Evolutionary conservation across 2,888 invertebrate species (phyloP), one percentile per base, ranked within the genome.

Genomic region (Mechanitis messenoides): DNA sequence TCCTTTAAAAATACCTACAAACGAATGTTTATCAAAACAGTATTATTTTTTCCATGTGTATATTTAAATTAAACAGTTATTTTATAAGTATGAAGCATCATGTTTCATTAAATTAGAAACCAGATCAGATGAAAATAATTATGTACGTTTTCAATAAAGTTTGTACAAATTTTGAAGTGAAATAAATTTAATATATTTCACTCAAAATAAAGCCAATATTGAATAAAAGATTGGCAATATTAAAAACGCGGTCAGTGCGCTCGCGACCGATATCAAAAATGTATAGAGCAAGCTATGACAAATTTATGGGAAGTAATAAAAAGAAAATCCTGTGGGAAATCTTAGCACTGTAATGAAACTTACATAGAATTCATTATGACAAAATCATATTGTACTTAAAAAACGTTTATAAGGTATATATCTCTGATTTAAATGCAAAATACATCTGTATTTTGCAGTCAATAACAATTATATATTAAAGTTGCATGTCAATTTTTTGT

Each of bases 261-360:
- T 31, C 33, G 45, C 45, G 45, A 54, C 59, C 61, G 56, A 65
- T 59, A 65, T 61, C 59, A 63, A 59, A 66, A 64, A 64, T 64
- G 50, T 66, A 66, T 66, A 55, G 59, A 31, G 33, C 55, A 57
- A 60, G 57, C 59, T 58, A 66, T 64, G 63, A 60, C 61, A 68
- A 62, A 64, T 62, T 55, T 56, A 65, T 64, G 66, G 67, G 33
- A 42, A 38, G 63, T 62, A 63, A 62, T 67, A 67, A 68, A 68
- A 68, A 58, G 61, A 55, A 63, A 55, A 45, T 50, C 68, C 67
- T 53, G 47, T 53, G 68, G 65, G 68, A 68, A 68, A 67, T 68
- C 65, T 68, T 65, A 64, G 58, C 57, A 50, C 56, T 61, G 58
- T 63, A 67, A 63, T 68, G 64, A 63, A 68, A 55, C 65, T 56